phyloP scores from a whole-genome alignment of 35 echinoderm and acorn worm genomes.

The Chiridota heheva region DNA sequence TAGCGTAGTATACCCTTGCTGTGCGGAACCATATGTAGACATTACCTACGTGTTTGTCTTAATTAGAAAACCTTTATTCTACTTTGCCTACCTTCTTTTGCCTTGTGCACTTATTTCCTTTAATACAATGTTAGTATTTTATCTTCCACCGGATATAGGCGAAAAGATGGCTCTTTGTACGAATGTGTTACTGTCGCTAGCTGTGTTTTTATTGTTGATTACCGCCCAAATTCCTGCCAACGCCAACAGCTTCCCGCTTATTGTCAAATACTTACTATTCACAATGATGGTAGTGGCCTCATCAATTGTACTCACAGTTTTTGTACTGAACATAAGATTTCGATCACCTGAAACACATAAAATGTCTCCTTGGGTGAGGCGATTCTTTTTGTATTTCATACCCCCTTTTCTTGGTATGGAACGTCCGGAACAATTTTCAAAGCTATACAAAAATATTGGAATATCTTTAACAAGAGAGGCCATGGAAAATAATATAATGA shows the following conservation, averaged over 20 bases:
- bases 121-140: slow-evolving; percentile 93
- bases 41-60: slow-evolving; percentile 72
- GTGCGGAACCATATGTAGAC: slow-evolving; percentile 76
- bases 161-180: slow-evolving; percentile 96
- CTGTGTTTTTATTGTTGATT: slow-evolving; percentile 90
- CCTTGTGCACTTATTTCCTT: slow-evolving; percentile 95
- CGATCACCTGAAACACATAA: slow-evolving; percentile 86
- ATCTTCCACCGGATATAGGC: slow-evolving; percentile 88
- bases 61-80: slow-evolving; percentile 85
- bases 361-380: slow-evolving; percentile 74
- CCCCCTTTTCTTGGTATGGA: slow-evolving; percentile 86
- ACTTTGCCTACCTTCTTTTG: slow-evolving; percentile 88
- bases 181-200: slow-evolving; percentile 78
- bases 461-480: slow-evolving; percentile 73
- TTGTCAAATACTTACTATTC: slow-evolving; percentile 94
- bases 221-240: slow-evolving; percentile 93
- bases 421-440: slow-evolving; percentile 65
- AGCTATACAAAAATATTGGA: slow-evolving; percentile 71
- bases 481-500: slow-evolving; percentile 35
- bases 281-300: slow-evolving; percentile 93
- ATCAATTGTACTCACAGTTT: slow-evolving; percentile 86
- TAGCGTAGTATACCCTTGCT: slow-evolving; percentile 60
- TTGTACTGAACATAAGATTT: slow-evolving; percentile 89
- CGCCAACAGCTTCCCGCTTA: slow-evolving; percentile 90
- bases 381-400: slow-evolving; percentile 70